Evolutionary conservation across 1,140 invertebrate genomes (phyloP).

Genomic region (Drosophila dunni): DNA sequence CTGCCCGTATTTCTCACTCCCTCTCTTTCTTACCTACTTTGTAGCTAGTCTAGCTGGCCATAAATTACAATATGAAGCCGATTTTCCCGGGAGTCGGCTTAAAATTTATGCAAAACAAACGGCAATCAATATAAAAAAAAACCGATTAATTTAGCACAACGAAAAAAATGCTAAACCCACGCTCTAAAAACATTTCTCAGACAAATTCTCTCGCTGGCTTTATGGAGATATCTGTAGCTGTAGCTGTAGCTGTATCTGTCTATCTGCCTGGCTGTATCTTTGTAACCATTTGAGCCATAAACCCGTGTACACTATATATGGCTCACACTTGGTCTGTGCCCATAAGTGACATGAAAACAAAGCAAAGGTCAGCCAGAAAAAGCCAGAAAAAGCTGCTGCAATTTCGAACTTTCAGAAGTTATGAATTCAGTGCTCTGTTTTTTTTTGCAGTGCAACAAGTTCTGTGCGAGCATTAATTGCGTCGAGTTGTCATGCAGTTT

Average conservation of each 20-base stretch:
- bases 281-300: slow-evolving; percentile 6
- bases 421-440: background rate
- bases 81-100: slow-evolving; percentile 34
- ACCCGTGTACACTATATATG: slow-evolving; percentile 30
- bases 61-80: slow-evolving; percentile 17
- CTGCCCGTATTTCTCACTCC: background rate
- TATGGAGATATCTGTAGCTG: background rate
- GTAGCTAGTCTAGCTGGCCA: slow-evolving; percentile 1
- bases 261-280: background rate
- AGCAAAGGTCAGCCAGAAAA: background rate
- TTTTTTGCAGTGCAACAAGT: slow-evolving; percentile 41
- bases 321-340: slow-evolving; percentile 18
- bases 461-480: slow-evolving; percentile 24
- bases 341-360: background rate
- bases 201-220: background rate
- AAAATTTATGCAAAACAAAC: slow-evolving; percentile 53
- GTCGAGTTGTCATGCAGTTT: slow-evolving; percentile 1
- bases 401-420: background rate
- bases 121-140: slow-evolving; percentile 49
- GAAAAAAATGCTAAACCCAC: slow-evolving; percentile 27
- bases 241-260: background rate
- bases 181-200: background rate
- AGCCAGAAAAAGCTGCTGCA: background rate
- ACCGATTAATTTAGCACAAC: slow-evolving; percentile 51
- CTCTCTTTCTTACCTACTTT: no score